These are phyloP conservation scores for Drosophila putrida DNA, from an alignment of 2,888 invertebrate genomes.

Conservation along the genomic window DNA sequence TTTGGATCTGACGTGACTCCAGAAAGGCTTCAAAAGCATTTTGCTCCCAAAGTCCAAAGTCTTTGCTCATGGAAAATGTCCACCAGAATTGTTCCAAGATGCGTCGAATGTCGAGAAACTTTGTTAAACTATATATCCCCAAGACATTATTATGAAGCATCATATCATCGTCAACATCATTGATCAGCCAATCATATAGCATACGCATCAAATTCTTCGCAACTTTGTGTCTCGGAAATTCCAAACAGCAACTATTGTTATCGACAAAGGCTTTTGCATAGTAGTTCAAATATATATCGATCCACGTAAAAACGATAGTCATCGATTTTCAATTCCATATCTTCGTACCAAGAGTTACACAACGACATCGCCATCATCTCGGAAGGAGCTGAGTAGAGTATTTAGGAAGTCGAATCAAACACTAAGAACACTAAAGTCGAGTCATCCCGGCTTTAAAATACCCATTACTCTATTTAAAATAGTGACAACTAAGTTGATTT, in stretches of 20 bases:
- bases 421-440: no score
- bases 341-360: constrained; percentile 27
- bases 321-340: constrained; percentile 44
- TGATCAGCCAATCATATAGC: constrained; percentile 49
- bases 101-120: constrained; percentile 15
- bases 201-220: constrained; percentile 1
- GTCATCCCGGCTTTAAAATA: no score
- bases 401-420: neutral
- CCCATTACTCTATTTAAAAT: no score
- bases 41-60: constrained; percentile 19
- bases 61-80: neutral
- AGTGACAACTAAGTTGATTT: no score
- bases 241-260: neutral
- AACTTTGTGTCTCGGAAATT: constrained; percentile 31
- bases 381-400: constrained; percentile 5
- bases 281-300: constrained; percentile 33
- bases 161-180: neutral
- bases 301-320: constrained; percentile 23
- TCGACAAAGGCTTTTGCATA: neutral
- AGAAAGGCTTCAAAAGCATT: constrained; percentile 29
- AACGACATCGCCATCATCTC: constrained; percentile 6
- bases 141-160: neutral
- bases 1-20: neutral
- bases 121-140: constrained; percentile 9
- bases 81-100: constrained; percentile 36